Conservation (phyloP, 2,888 invertebrate genomes). For the Drosophila macrospina region DNA sequence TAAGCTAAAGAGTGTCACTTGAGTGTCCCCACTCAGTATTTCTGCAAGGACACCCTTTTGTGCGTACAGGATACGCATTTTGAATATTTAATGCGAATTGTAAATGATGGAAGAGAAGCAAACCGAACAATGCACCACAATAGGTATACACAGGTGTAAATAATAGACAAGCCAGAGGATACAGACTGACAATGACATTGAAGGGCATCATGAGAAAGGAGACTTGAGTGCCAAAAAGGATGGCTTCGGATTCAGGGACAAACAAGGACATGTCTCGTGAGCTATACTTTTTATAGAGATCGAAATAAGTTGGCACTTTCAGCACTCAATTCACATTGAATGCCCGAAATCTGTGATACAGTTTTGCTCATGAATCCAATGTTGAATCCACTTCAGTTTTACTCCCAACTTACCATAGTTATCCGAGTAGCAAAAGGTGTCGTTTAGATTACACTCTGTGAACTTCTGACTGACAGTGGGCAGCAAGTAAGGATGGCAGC, state of each 20-base stretch:
- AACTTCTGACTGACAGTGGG: slow-evolving; percentile 71
- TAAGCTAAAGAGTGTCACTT: slow-evolving; percentile 4
- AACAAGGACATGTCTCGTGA: neutral
- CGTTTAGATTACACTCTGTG: slow-evolving; percentile 82
- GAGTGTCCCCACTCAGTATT: neutral
- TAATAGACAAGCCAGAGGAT: slow-evolving; percentile 17
- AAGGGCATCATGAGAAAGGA: slow-evolving; percentile 1
- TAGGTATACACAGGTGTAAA: slow-evolving; percentile 22
- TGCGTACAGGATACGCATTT: slow-evolving; percentile 33
- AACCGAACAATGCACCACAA: slow-evolving; percentile 23
- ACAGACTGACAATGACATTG: slow-evolving; percentile 14
- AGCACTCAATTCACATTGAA: neutral
- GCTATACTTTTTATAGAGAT: neutral
- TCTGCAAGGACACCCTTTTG: slow-evolving; percentile 4
- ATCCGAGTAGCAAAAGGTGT: slow-evolving; percentile 80
- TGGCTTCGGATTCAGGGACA: neutral
- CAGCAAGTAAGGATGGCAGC: slow-evolving; percentile 84
- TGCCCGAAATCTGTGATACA: neutral
- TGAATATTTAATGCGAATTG: slow-evolving; percentile 66
- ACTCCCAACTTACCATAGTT: slow-evolving; percentile 79
- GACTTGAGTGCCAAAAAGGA: slow-evolving; percentile 8
- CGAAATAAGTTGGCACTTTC: too few relatives aligned
- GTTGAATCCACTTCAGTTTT: neutral
- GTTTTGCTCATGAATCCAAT: neutral
- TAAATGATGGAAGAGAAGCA: slow-evolving; percentile 39